These are phyloP conservation scores for Hippocampus zosterae DNA, from an alignment of 2,113 vertebrate genomes.

Conservation along the genomic window DNA sequence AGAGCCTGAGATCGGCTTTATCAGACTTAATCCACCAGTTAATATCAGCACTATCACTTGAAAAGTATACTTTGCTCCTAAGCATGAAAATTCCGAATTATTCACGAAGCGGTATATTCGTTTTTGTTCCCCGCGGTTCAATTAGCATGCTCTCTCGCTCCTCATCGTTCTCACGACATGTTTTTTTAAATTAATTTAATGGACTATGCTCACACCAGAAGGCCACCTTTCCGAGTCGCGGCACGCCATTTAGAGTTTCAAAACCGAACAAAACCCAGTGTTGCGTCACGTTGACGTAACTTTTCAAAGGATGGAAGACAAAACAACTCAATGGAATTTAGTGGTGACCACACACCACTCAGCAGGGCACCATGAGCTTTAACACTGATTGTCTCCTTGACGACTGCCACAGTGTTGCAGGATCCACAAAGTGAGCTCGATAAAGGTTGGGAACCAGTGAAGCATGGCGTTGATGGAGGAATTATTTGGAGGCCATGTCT, in stretches of 20 bases:
- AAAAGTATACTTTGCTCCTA: not conserved
- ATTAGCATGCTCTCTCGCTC: not conserved
- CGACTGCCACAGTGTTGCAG: not conserved
- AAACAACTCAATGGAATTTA: slow-evolving; percentile 11
- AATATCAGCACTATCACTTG: not conserved
- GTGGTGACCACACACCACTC: not conserved
- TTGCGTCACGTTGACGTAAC: slow-evolving; percentile 54
- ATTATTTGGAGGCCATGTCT: no score
- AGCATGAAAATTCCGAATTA: not conserved
- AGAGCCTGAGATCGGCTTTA: no score
- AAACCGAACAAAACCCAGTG: not conserved
- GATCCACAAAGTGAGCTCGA: not conserved
- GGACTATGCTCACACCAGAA: slow-evolving; percentile 15
- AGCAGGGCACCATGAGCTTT: not conserved
- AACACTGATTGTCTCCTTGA: not conserved
- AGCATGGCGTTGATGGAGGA: no score
- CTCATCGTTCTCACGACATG: not conserved
- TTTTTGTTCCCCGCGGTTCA: slow-evolving; percentile 4
- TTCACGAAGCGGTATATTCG: not conserved
- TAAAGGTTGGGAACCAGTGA: not conserved
- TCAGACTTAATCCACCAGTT: no score
- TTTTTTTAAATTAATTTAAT: slow-evolving; percentile 13
- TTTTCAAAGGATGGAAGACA: slow-evolving; percentile 49
- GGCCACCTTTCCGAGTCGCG: slow-evolving; percentile 24
- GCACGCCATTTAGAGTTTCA: not conserved